Evolutionary conservation across 2,797 vertebrate genomes (phyloP).

Genomic region (Lepus townsendii): DNA sequence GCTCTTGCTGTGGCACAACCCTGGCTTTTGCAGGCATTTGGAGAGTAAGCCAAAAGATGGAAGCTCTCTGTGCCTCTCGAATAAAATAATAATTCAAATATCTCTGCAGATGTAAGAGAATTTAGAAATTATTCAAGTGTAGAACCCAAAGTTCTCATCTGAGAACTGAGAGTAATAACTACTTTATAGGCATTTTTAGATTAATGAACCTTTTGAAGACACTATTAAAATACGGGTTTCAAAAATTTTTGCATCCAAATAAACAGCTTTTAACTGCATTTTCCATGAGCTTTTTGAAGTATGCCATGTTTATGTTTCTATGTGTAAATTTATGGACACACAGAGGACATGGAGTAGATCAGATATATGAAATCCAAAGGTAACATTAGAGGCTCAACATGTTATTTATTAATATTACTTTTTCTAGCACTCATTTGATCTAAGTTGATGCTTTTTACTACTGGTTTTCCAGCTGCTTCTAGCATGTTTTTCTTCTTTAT

Average conservation of each 20-base stretch:
- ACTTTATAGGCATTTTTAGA: background rate
- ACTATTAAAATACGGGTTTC: too few relatives aligned
- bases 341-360: background rate
- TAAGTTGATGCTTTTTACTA: background rate
- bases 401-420: background rate
- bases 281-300: too few relatives aligned
- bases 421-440: background rate
- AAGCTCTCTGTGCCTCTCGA: too few relatives aligned
- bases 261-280: too few relatives aligned
- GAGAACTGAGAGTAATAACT: background rate
- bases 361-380: background rate
- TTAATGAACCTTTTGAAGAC: too few relatives aligned
- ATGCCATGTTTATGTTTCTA: background rate
- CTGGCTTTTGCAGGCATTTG: too few relatives aligned
- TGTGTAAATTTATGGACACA: background rate
- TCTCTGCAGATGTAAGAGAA: background rate
- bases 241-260: too few relatives aligned
- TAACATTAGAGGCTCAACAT: background rate
- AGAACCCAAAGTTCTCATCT: background rate
- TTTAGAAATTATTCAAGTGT: constrained; percentile 1
- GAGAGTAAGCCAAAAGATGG: too few relatives aligned
- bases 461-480: background rate
- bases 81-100: background rate
- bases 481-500: background rate
- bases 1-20: too few relatives aligned